Base-by-base conservation (phyloP, 2,888 invertebrate genomes). In the Erebia palarica region DNA sequence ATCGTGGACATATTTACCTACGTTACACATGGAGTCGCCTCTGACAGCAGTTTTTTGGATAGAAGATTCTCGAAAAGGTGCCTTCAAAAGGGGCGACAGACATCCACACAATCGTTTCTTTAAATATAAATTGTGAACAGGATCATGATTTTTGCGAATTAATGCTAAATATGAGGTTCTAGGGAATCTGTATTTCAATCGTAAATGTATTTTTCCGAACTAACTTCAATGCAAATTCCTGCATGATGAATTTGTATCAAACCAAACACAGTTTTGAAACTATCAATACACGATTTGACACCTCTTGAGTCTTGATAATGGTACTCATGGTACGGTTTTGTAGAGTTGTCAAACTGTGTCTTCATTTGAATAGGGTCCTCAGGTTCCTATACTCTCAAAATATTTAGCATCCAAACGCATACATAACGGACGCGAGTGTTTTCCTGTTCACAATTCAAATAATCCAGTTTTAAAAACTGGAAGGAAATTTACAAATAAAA, bases 11-110 rank as follows among this genome's bases (percentile, higher is more conserved):
- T 80, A 21, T 36, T 36, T 36, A 36, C 7, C 36, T 72, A 76
- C 80, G 81, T 79, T 84, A 84, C 81, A 77, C 79, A 76, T 83
- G 92, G 92, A 93, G 92, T 89, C 92, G 91, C 92, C 92, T 92
- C 92, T 92, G 88, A 86, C 81, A 78, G 77, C 78, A 80, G 72
- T 55, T 71, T 75, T 73, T 81, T 78, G 76, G 79, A 76, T 79
- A 80, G 75, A 81, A 79, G 79, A 80, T 78, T 74, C 61, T 70
- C 18, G 63, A 49, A 49, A 49, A 75, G 79, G 75, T 73, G 77
- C 77, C 58, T 47, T 47, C 74, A 76, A 72, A 81, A 59, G 10
- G 90, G 89, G 87, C 87, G 87, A 87, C 88, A 86, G 80, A 83
- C 87, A 87, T 77, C 72, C 80, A 78, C 80, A 65, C 83, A 85